Conservation (phyloP, 1,140 invertebrate species). For the Helicoverpa zea region DNA sequence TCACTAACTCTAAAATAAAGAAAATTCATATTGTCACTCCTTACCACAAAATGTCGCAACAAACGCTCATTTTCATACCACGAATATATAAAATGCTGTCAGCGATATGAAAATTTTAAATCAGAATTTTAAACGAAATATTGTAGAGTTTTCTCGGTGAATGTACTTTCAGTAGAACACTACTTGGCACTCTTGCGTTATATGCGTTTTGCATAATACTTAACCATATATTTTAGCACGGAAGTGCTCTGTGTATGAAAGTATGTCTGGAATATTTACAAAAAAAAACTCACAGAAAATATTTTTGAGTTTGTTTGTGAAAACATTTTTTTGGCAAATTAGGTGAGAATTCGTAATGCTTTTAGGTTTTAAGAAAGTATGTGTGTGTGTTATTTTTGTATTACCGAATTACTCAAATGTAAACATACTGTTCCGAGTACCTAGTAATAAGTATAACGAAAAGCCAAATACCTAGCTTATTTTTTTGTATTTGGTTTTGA, state of each 20-base stretch:
- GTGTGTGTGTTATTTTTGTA: background rate
- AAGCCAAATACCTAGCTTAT: too few species aligned
- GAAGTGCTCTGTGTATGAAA: slow-evolving; percentile 55
- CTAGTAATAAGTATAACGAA: too few species aligned
- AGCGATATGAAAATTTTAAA: slow-evolving; percentile 34
- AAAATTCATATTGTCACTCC: background rate
- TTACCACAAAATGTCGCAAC: background rate
- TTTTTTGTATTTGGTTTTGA: too few species aligned
- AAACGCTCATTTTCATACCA: slow-evolving; percentile 8
- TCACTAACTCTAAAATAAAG: background rate
- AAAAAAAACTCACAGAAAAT: slow-evolving; percentile 34
- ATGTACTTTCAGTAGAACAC: slow-evolving; percentile 52
- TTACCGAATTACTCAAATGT: too few species aligned
- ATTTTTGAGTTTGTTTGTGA: slow-evolving; percentile 4
- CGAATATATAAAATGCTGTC: slow-evolving; percentile 18
- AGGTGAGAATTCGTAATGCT: background rate
- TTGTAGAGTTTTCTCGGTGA: slow-evolving; percentile 23
- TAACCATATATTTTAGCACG: slow-evolving; percentile 59
- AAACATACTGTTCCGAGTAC: too few species aligned
- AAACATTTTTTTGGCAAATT: slow-evolving; percentile 23
- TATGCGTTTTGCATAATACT: slow-evolving; percentile 64
- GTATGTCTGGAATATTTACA: slow-evolving; percentile 46
- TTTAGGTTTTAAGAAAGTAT: slow-evolving; percentile 3
- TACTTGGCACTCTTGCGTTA: slow-evolving; percentile 63
- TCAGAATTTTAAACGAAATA: slow-evolving; percentile 33